These are phyloP conservation scores for Heteronetta atricapilla DNA, from an alignment of 2,113 vertebrate genomes.

Conservation along the genomic window DNA sequence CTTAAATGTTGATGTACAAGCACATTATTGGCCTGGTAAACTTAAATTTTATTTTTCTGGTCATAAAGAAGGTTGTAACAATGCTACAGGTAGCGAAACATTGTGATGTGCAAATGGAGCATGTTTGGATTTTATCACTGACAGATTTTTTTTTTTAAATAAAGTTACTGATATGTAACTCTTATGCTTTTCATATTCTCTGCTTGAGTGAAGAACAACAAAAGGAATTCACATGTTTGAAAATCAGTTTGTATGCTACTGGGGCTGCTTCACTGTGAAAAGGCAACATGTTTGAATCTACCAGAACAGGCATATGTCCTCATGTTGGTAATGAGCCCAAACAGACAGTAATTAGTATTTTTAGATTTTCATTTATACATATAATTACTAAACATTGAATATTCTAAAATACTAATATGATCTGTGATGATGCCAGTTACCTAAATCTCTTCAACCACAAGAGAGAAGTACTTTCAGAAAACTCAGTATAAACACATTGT, in stretches of 20 bases:
- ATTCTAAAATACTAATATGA: not conserved
- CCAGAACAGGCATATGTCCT: not conserved
- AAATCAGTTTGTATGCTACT: not conserved
- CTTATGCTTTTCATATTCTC: not conserved
- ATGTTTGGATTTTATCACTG: not conserved
- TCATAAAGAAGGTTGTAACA: not conserved
- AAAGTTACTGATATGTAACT: not conserved
- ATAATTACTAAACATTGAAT: not conserved
- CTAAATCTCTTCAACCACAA: slow-evolving; percentile 2
- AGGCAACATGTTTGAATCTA: not conserved
- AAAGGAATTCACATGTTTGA: not conserved
- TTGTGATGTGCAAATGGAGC: not conserved
- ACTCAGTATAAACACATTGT: not conserved
- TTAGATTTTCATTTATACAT: not conserved
- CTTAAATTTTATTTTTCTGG: not conserved
- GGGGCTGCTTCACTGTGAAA: not conserved
- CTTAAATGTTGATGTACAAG: not conserved
- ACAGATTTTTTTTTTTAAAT: not conserved
- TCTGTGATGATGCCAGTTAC: not conserved
- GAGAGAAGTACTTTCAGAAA: not conserved
- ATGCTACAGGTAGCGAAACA: not conserved
- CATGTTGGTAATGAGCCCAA: not conserved
- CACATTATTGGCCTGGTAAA: not conserved
- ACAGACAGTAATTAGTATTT: not conserved
- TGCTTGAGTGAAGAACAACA: not conserved